Evolutionary conservation across 2,797 vertebrate genomes (phyloP), one percentile per base, ranked within the genome.

Genomic region (Brachyrhaphis roseni): DNA sequence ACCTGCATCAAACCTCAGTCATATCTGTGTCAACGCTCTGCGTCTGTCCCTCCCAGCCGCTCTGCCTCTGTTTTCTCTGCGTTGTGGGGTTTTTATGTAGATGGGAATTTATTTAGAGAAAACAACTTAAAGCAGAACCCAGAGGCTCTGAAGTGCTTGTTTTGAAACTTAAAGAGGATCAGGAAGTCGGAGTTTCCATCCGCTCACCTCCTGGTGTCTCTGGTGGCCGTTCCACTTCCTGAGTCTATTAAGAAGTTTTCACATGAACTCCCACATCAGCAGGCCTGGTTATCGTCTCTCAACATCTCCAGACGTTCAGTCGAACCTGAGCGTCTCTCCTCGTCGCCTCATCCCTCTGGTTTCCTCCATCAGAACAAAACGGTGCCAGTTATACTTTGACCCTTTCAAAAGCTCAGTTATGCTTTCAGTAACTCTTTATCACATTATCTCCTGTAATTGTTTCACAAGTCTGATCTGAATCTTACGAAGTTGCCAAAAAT

Each of bases 181-280:
- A 84, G 81, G 85, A 89, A 74, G 85, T 83, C 20, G 78, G 90
- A 88, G 87, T 86, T 78, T 74, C 90, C 86, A 79, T 78, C 88
- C 79, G 75, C 87, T 91, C 82, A 85, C 73, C 80, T 85, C 68
- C 64, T 28, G 64, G 77, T 77, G 82, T 89, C 91, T 89, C 91
- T 78, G 76, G 91, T 84, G 90, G 90, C 86, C 53, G 75, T 90
- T 93, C 84, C 82, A 79, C 83, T 82, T 80, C 89, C 92, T 72
- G 76, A 91, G 77, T 94, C 92, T 94, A 83, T 93, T 92, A 90
- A 93, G 92, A 86, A 90, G 81, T 89, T 93, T 94, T 87, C 78
- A 83, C 90, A 86, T 90, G 74, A 79, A 89, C 87, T 94, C 91
- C 87, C 86, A 89, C 78, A 83, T 91, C 88, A 87, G 85, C 39